phyloP scores from a whole-genome alignment of 2,888 invertebrate genomes.

The Cephus nigrinus region DNA sequence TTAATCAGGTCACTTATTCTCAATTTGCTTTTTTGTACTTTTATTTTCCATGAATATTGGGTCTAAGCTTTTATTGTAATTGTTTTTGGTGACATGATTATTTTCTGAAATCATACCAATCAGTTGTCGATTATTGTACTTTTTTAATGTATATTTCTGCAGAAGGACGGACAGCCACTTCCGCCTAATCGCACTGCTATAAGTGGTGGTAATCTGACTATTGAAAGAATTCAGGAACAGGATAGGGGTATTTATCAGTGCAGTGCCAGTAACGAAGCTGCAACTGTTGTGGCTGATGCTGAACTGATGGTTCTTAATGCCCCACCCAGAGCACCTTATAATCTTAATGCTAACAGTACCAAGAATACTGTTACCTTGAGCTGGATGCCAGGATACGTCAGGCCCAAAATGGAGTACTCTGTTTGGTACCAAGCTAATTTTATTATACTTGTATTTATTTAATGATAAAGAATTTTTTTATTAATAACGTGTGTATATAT shows the following conservation, averaged over 20 bases:
- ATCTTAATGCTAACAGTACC: constrained; percentile 81
- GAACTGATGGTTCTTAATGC: constrained; percentile 87
- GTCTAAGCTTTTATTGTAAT: background rate
- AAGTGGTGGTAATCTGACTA: constrained; percentile 84
- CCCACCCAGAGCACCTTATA: constrained; percentile 91
- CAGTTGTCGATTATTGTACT: background rate
- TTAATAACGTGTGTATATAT: background rate
- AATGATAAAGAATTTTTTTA: background rate
- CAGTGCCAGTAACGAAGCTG: constrained; percentile 87
- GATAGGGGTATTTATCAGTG: constrained; percentile 91
- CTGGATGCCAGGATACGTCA: constrained; percentile 86
- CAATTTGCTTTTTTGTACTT: background rate
- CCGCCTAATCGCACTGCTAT: constrained; percentile 76
- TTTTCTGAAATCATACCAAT: too few relatives aligned
- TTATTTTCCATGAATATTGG: too few relatives aligned
- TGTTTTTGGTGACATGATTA: background rate
- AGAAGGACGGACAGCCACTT: constrained; percentile 80
- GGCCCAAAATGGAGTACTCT: constrained; percentile 82
- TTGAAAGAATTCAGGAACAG: constrained; percentile 81
- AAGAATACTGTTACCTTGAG: constrained; percentile 79
- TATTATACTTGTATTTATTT: background rate
- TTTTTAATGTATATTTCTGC: background rate
- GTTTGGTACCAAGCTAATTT: constrained; percentile 73
- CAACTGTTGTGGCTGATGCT: constrained; percentile 82
- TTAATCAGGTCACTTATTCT: background rate